Percentiles rank a stretch among this genome's conserved stretches.
Evolutionary conservation across 2,888 invertebrate species (phyloP).

Genomic region (Yponomeuta evonymella): DNA sequence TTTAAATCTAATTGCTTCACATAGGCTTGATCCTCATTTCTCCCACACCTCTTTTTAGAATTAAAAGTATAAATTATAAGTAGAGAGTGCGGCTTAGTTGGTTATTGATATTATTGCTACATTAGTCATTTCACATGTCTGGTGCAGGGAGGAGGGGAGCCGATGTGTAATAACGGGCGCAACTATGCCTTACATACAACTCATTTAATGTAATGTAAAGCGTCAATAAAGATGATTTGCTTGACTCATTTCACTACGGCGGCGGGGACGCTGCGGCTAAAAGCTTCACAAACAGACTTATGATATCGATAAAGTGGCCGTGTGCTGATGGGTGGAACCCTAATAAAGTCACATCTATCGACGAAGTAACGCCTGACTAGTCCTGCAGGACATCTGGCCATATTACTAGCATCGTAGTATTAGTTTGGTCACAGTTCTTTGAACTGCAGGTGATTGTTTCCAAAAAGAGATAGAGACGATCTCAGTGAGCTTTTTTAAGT

Average conservation of each 20-base stretch:
- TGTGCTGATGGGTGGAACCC: not conserved
- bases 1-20: no score
- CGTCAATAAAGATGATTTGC: not conserved
- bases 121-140: no score
- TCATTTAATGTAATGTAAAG: not conserved
- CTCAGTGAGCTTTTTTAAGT: no score
- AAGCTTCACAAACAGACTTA: constrained; percentile 3
- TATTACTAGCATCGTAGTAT: no score
- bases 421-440: no score
- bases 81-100: not conserved
- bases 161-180: no score
- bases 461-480: no score
- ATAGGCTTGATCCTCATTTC: not conserved
- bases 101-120: no score
- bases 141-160: no score
- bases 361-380: not conserved
- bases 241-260: not conserved
- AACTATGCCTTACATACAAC: no score
- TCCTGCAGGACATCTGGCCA: not conserved
- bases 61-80: not conserved
- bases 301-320: not conserved
- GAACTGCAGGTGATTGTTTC: no score
- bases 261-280: not conserved
- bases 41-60: not conserved
- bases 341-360: not conserved